These are phyloP conservation scores for Odontamblyopus rebecca DNA, from an alignment of 2,797 vertebrate genomes.

Conservation along the genomic window DNA sequence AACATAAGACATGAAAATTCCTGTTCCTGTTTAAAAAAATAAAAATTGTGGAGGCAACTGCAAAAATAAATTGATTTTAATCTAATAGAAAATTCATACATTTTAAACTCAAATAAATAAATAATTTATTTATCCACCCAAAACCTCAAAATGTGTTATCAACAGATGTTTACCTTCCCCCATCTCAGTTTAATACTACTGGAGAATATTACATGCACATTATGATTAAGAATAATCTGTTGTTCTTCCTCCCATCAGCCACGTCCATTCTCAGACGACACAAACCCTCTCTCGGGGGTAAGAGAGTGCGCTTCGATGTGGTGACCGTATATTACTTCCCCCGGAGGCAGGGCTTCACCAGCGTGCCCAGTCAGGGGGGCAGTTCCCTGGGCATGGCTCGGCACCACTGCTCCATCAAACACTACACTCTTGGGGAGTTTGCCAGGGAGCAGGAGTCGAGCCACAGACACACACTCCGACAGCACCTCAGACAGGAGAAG, in stretches of 20 bases:
- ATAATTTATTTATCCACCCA: too few species aligned
- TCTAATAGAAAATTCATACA: too few species aligned
- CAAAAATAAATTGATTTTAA: too few species aligned
- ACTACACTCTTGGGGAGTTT: conserved; percentile 93
- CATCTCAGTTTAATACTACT: too few species aligned
- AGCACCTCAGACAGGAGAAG: conserved; percentile 94
- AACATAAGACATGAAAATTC: too few species aligned
- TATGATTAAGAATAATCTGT: background rate
- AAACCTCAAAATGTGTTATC: too few species aligned
- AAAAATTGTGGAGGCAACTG: too few species aligned
- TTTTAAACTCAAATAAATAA: too few species aligned
- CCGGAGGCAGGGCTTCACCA: conserved; percentile 92
- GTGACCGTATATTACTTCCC: conserved; percentile 97
- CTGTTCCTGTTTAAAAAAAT: too few species aligned
- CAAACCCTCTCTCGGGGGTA: conserved; percentile 83
- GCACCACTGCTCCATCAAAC: conserved; percentile 88
- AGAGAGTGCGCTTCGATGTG: conserved; percentile 91
- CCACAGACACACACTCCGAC: conserved; percentile 86
- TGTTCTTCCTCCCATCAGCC: conserved; percentile 70
- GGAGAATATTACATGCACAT: too few species aligned
- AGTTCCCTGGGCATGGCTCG: conserved; percentile 96
- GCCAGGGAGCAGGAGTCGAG: conserved; percentile 90
- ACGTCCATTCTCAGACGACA: conserved; percentile 91
- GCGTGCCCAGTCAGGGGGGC: conserved; percentile 94
- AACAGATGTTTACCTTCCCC: too few species aligned